Percentiles rank a stretch among this genome's conserved stretches.
These are phyloP conservation scores for Pyrocephalus nanus DNA, from an alignment of 2,797 vertebrate genomes.

Conservation along the genomic window DNA sequence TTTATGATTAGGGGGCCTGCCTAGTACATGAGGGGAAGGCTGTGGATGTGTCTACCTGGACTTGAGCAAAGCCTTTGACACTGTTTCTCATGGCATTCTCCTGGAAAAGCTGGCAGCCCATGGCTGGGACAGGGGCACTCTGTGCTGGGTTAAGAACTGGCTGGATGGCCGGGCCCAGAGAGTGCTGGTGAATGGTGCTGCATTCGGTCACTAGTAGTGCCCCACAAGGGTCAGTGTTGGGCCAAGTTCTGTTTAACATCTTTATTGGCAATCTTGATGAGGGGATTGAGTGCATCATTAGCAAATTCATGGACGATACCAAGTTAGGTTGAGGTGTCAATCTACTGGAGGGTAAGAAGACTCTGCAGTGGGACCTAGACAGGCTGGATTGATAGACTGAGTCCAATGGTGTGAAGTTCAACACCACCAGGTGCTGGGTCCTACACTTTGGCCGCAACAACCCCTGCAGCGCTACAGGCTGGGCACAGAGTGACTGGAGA, in stretches of 20 bases:
- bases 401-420: not conserved
- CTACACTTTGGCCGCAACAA: not conserved
- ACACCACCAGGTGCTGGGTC: not conserved
- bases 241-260: not conserved
- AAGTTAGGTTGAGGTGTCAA: not conserved
- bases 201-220: not conserved
- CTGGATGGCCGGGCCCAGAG: not conserved
- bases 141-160: not conserved
- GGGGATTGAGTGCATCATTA: not conserved
- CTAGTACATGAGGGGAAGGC: not conserved
- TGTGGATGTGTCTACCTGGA: not conserved
- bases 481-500: not conserved
- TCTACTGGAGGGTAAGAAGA: not conserved
- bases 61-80: not conserved
- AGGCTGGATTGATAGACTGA: not conserved
- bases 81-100: not conserved
- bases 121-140: not conserved
- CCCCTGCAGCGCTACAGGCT: not conserved
- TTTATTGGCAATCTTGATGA: not conserved
- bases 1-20: not conserved
- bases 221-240: not conserved
- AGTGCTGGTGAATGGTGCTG: not conserved
- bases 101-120: not conserved
- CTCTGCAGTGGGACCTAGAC: not conserved
- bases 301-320: not conserved